Conservation (phyloP, 2,888 invertebrate species). For the Drosophila kanekoi region DNA sequence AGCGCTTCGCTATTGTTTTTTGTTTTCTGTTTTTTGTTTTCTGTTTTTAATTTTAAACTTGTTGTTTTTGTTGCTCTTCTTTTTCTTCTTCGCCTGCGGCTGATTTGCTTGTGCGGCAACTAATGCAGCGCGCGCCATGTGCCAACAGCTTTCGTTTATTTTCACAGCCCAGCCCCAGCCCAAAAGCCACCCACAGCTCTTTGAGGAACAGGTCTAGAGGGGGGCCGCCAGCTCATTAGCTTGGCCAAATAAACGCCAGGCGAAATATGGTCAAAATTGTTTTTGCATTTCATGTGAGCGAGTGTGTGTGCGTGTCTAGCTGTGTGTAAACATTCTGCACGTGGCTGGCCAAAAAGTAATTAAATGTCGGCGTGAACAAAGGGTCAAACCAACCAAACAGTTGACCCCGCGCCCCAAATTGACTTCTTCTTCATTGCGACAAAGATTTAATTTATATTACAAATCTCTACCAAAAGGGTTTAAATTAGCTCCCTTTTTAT, state of each 20-base stretch:
- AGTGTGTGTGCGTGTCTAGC: slow-evolving; percentile 11
- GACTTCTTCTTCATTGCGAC: slow-evolving; percentile 7
- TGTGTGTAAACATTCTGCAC: slow-evolving; percentile 57
- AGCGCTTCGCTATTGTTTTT: slow-evolving; percentile 34
- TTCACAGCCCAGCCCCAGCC: slow-evolving; percentile 23
- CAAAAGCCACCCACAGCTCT: background rate
- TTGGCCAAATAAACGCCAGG: slow-evolving; percentile 61
- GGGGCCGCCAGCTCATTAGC: slow-evolving; percentile 66
- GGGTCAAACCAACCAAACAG: slow-evolving; percentile 19
- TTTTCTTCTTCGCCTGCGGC: slow-evolving; percentile 2
- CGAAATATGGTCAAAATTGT: slow-evolving; percentile 32
- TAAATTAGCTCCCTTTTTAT: slow-evolving; percentile 4
- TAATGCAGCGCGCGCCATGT: slow-evolving; percentile 66
- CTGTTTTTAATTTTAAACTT: slow-evolving; percentile 4
- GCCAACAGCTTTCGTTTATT: slow-evolving; percentile 63
- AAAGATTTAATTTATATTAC: slow-evolving; percentile 21
- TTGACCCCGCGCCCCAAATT: background rate
- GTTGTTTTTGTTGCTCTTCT: slow-evolving; percentile 3
- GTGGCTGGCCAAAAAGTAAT: slow-evolving; percentile 62
- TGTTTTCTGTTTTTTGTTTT: slow-evolving; percentile 3
- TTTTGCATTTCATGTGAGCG: slow-evolving; percentile 18
- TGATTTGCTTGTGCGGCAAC: slow-evolving; percentile 40
- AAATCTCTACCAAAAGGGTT: background rate
- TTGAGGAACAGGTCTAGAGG: background rate
- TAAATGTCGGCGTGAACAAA: slow-evolving; percentile 41